Conservation (phyloP, 2,797 vertebrate genomes). For the Clamator glandarius region DNA sequence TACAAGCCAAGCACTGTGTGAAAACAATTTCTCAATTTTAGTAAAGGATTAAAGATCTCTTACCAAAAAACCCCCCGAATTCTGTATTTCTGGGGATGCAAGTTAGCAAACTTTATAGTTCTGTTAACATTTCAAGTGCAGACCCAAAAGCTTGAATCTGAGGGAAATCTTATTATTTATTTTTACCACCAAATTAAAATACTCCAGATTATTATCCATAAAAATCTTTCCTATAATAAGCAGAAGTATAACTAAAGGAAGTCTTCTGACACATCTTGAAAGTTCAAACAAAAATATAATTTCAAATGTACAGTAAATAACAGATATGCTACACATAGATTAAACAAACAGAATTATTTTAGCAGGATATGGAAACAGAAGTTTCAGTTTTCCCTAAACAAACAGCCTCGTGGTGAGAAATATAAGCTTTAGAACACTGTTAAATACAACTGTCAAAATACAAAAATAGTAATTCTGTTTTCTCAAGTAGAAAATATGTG, state of each 20-base stretch:
- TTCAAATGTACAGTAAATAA: background rate
- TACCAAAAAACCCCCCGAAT: background rate
- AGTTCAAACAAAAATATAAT: background rate
- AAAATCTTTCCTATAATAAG: background rate
- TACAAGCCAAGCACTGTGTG: fast-evolving
- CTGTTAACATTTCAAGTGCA: constrained; percentile 30
- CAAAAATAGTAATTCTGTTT: background rate
- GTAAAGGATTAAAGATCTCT: background rate
- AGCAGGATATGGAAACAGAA: background rate
- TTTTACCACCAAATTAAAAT: background rate
- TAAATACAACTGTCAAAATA: background rate
- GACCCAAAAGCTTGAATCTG: background rate
- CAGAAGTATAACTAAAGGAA: background rate
- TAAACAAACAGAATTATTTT: background rate
- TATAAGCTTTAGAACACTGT: background rate
- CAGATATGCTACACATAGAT: background rate
- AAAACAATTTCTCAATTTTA: background rate
- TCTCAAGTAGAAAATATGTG: background rate
- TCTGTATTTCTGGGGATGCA: background rate
- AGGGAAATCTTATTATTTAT: background rate
- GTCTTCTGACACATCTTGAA: background rate
- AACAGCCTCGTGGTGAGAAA: background rate
- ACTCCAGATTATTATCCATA: background rate
- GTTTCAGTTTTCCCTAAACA: background rate
- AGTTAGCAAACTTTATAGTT: background rate